Base-by-base conservation (phyloP, 92 coral and sea anemone genomes). In the Porites lobata region DNA sequence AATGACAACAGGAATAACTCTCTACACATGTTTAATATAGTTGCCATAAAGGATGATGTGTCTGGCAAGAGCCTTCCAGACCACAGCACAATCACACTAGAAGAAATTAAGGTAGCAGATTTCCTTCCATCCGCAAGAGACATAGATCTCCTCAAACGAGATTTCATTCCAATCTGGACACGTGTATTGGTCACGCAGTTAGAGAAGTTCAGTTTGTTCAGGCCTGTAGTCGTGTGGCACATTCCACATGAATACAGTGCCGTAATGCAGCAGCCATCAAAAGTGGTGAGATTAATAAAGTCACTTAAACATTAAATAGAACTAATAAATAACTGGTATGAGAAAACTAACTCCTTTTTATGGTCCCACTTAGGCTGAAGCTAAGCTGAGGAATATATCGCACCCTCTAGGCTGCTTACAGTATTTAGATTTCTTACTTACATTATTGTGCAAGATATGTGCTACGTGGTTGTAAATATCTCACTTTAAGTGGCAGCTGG, bases 191-290 rank as follows among this genome's bases (percentile, higher is more conserved):
- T 84, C 7, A 79, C 73, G 53, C 75, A 88, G 43, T 19, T 88
- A 9, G 7, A 57, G 53, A 26, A 79, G 38, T 92, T 92, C 51
- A 64, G 70, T 10, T 2, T 19, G 6, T 76, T 88, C 65, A 50
- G 56, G 47, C 14, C 22, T n/a, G 83, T 13, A 12, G 66, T 79
- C 13, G 69, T 92, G 7, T 21, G 72, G 18, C 95, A 92, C 57
- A 88, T 88, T 17, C 95, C 90, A 72, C 95, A 92, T 79, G 73
- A 78, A 82, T 85, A 88, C 88, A 92, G 95, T 62, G 59, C 79
- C n/a, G 20, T 51, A 15, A 92, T 92, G 95, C 54, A 62, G 29
- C 67, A 83, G 70, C 80, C 76, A 47, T 77, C 83, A 26, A 76
- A 54, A 72, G 76, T 57, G 76, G 83, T 75, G 50, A 26, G 29